Base-by-base conservation (phyloP, 2,888 invertebrate species). In the Cryptocephalus moraei region DNA sequence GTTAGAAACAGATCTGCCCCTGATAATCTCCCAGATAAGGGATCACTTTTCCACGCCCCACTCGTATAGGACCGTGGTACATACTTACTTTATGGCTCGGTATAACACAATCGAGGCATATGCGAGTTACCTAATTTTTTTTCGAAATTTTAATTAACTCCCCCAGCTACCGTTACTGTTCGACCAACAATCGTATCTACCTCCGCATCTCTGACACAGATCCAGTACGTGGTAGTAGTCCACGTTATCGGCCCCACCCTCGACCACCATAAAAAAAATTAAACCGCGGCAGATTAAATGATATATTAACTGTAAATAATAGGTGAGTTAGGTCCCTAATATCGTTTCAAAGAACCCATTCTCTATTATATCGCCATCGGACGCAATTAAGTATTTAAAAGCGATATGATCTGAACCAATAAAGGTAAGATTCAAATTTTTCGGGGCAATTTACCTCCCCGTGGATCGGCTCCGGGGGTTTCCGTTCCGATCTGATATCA, bases 331-430 rank as follows among this genome's bases (percentile, higher is more conserved):
- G 42, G 47, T 46, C 46, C 48, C 49, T 54, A 52, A 49, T 50
- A 48, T 52, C 41, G 41, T 48, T 52, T 49, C 52, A 47, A 47
- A 43, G 54, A 52, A 52, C 47, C 46, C 49, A 50, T 43, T 49
- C 47, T 49, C 53, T 56, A 59, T 61, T 60, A 60, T 56, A 54
- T 55, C 44, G 55, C 58, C 53, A 60, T 58, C 60, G 55, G 61
- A 57, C 56, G 62, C 62, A 64, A 66, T 66, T 66, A 66, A 63
- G 61, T 59, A 60, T 62, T 62, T 60, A 60, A 54, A 53, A 54
- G 22, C 22, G 66, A 66, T 66, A 65, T 59, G 55, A 66, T 66
- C 66, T 60, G 47, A 43, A 53, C 57, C 56, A 56, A 57, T 56
- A 59, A 61, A 57, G 60, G 58, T 60, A 57, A 57, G 61, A 65